These are phyloP conservation scores for Notothenia rossii DNA, from an alignment of 2,113 vertebrate genomes.

Conservation along the genomic window DNA sequence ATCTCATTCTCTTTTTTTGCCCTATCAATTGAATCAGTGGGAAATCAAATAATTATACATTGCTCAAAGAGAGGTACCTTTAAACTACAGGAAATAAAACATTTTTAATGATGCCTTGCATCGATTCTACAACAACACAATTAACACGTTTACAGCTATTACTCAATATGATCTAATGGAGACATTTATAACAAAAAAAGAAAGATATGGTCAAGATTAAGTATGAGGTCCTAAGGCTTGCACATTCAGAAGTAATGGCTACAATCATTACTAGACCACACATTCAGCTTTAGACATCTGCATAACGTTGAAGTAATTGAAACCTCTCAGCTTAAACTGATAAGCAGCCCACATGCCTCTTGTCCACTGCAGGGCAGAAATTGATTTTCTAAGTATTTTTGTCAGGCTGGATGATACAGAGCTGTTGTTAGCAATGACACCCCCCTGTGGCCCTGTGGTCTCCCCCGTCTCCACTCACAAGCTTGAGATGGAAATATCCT, in stretches of 20 bases:
- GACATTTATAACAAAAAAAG: background rate
- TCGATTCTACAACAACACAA: background rate
- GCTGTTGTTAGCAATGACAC: constrained; percentile 57
- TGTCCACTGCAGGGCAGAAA: constrained; percentile 22
- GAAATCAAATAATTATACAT: background rate
- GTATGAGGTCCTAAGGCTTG: background rate
- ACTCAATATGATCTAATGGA: background rate
- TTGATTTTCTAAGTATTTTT: constrained; percentile 37
- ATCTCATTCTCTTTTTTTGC: too few species aligned
- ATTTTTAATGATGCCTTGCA: background rate
- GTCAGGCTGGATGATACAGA: constrained; percentile 48
- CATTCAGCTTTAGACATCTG: constrained; percentile 11
- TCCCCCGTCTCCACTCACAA: constrained; percentile 27
- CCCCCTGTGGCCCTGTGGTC: constrained; percentile 25
- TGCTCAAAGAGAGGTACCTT: background rate
- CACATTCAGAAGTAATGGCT: background rate
- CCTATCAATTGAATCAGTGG: background rate
- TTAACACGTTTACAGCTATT: background rate
- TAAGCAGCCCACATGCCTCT: background rate
- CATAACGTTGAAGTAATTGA: constrained; percentile 22
- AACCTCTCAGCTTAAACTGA: constrained; percentile 16
- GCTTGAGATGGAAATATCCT: constrained; percentile 88
- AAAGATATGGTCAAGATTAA: background rate
- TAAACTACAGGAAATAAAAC: too few species aligned
- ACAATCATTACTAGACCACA: background rate